Evolutionary conservation across 2,888 invertebrate genomes (phyloP).

Genomic region (Agrilus mali): DNA sequence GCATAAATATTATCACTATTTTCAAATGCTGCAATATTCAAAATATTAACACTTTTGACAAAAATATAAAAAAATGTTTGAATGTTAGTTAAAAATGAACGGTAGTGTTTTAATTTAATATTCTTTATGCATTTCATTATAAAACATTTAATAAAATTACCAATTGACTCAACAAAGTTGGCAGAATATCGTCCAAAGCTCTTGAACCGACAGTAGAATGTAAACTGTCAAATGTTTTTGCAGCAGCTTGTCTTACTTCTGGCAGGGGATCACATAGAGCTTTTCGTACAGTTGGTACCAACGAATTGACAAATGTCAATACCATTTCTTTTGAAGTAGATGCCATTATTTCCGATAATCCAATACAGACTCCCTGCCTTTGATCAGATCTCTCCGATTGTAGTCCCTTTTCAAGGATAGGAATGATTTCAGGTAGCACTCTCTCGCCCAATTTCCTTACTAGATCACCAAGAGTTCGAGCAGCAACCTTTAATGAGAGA

Average conservation of each 20-base stretch:
- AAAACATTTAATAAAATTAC: slow-evolving; percentile 23
- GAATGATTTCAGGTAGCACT: slow-evolving; percentile 95
- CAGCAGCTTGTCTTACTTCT: slow-evolving; percentile 88
- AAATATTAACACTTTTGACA: background rate
- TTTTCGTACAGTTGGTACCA: slow-evolving; percentile 88
- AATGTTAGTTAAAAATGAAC: background rate
- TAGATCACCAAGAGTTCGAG: slow-evolving; percentile 90
- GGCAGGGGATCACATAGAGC: slow-evolving; percentile 89
- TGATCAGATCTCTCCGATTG: slow-evolving; percentile 87
- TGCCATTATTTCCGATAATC: slow-evolving; percentile 93
- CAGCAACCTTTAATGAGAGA: slow-evolving; percentile 55
- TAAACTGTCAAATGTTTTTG: slow-evolving; percentile 91
- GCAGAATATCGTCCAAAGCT: slow-evolving; percentile 93
- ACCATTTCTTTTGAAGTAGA: slow-evolving; percentile 94
- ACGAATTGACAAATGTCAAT: slow-evolving; percentile 72
- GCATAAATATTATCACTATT: too few relatives aligned
- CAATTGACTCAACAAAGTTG: slow-evolving; percentile 72
- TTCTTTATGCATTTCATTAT: too few relatives aligned
- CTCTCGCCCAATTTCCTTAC: slow-evolving; percentile 95
- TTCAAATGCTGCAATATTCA: too few relatives aligned
- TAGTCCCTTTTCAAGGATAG: slow-evolving; percentile 87
- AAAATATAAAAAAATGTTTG: too few relatives aligned
- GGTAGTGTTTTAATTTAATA: too few relatives aligned
- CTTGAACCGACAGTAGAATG: slow-evolving; percentile 87
- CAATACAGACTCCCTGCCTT: slow-evolving; percentile 97